Evolutionary conservation across 1,140 invertebrate species (phyloP), one percentile per base, ranked within the genome.

Genomic region (Periplaneta americana): DNA sequence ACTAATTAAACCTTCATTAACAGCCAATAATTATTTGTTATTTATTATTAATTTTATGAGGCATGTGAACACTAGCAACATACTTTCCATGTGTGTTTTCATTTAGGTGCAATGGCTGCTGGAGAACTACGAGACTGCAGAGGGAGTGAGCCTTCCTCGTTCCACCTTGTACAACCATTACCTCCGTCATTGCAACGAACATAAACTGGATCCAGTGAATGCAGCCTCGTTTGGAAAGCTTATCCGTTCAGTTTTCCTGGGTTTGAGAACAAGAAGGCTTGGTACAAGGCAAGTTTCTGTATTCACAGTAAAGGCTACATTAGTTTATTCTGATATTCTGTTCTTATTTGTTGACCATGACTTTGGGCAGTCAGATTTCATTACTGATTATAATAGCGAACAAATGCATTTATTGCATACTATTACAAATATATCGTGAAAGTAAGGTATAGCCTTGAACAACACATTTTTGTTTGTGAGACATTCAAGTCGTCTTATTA

Each of bases 151-250:
- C 83, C 90, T 99, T 79, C 98, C 98, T 13, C 93, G 98, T 57
- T 98, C 96, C 32, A 99, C 98, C 18, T 90, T 99, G 11, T 99
- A 99, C 89, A 95, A 96, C 87, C 98, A 99, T 90, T 99, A 99
- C 89, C 91, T 99, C 84, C 93, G 96, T 33, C 98, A 99, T 87
- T 99, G 98, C 89, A 92, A 94, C 75, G 96, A 99, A 85, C 93
- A 98, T 86, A 98, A 98, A 88, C 90, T 99, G 80, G 98, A 99
- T 87, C 97, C 98, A 11, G 98, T 99, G 81, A 99, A 99, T 91
- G 98, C 98, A 75, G 98, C 98, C 15, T 99, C 98, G 48, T 99
- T 99, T 92, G 98, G 98, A 35, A 99, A 99, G 90, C 91, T 99
- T 18, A 99, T 99, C 85, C 93, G 98, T 66, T 98, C 97, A 9